Base-by-base conservation (phyloP, 2,888 invertebrate species). In the Ectobius pallidus region DNA sequence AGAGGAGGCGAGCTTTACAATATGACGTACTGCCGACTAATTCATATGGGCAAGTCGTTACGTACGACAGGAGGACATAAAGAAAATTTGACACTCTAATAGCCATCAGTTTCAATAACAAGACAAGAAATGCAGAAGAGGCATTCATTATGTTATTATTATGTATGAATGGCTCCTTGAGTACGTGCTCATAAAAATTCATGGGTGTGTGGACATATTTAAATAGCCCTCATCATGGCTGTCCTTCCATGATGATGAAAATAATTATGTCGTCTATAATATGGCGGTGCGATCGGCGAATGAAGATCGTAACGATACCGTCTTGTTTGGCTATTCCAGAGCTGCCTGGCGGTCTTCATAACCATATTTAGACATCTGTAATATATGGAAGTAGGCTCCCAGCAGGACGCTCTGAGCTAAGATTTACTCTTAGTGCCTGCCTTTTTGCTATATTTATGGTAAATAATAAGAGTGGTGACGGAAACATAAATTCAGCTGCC, bases 21-120 rank as follows among this genome's bases (percentile, higher is more conserved):
- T n/a, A n/a, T n/a, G n/a, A n/a, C n/a, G n/a, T n/a, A n/a, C n/a
- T n/a, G n/a, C n/a, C n/a, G n/a, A n/a, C n/a, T n/a, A n/a, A n/a
- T n/a, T n/a, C n/a, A n/a, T 34, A 7, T 20, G 9, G 25, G 55
- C 25, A 25, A 25, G 20, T 55, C 16, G 2, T 6, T 11, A 20
- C 46, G 4, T 4, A 14, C 22, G 25, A 25, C 27, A 25, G 22
- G 55, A 20, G 39, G 2, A 25, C 42, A 65, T 65, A 65, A 65
- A 65, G 42, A 65, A 22, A 42, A 42, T 65, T 22, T 65, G 63
- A 65, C 63, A 65, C 63, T 16, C 42, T 42, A 65, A 65, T 65
- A 65, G 42, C 63, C 63, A 65, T 65, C 63, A 65, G 42, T 65
- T 65, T 65, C 63, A 65, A 65, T 65, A 42, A 65, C 20, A 65